Evolutionary conservation across 2,888 invertebrate species (phyloP).

Genomic region (Hemistola chrysoprasaria): DNA sequence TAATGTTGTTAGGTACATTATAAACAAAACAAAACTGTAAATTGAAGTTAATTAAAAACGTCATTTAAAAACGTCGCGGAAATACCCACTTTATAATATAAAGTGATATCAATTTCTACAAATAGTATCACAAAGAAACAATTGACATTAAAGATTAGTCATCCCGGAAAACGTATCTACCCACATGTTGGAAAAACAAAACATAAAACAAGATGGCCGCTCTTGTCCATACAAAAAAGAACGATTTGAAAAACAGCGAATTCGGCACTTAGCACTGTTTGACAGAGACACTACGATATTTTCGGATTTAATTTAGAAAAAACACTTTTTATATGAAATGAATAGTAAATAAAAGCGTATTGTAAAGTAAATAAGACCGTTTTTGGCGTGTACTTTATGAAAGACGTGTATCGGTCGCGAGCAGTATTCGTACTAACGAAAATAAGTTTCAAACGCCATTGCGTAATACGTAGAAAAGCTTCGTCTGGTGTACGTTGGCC

Average conservation of each 20-base stretch:
- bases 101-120: too few species aligned
- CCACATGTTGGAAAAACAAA: constrained; percentile 42
- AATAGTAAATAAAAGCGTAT: too few species aligned
- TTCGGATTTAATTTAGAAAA: too few species aligned
- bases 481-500: constrained; percentile 43
- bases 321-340: too few species aligned
- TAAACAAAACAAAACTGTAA: too few species aligned
- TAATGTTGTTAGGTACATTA: too few species aligned
- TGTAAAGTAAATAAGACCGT: constrained; percentile 9
- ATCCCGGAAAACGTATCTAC: constrained; percentile 42
- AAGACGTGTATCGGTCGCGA: constrained; percentile 49
- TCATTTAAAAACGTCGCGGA: too few species aligned
- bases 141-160: constrained; percentile 33
- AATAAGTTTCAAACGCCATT: constrained; percentile 72
- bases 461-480: constrained; percentile 79
- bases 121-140: constrained; percentile 6
- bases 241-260: too few species aligned
- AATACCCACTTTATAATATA: too few species aligned
- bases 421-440: constrained; percentile 68
- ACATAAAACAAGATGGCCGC: constrained; percentile 49
- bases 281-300: too few species aligned
- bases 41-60: too few species aligned
- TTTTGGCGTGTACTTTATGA: constrained; percentile 29
- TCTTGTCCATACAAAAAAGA: constrained; percentile 36
- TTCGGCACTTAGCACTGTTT: too few species aligned